Conservation (phyloP, 2,797 vertebrate species). For the Oreonectes daqikongensis region DNA sequence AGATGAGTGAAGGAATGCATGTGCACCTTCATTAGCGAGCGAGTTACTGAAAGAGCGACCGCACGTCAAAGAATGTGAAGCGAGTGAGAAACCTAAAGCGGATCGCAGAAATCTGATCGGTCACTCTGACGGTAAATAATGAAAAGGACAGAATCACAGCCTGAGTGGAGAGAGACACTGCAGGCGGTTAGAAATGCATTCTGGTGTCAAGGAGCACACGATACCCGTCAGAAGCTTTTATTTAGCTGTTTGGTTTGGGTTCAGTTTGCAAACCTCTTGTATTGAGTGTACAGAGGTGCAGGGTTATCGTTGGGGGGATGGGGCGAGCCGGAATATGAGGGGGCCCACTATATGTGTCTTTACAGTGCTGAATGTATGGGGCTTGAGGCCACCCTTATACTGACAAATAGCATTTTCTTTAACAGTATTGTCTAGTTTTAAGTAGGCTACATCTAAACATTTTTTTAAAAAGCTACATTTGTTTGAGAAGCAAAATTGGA, state of each 20-base stretch:
- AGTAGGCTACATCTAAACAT: not conserved
- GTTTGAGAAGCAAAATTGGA: not conserved
- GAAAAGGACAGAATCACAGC: constrained; percentile 67
- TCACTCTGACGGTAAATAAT: constrained; percentile 75
- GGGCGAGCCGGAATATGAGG: not conserved
- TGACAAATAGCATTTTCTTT: not conserved
- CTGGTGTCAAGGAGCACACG: constrained; percentile 1
- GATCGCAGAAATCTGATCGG: constrained; percentile 73
- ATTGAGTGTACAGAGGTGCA: not conserved
- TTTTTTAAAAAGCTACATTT: not conserved
- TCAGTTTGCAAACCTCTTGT: not conserved
- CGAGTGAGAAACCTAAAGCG: constrained; percentile 53
- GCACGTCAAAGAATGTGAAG: constrained; percentile 49
- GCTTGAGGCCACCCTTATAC: not conserved
- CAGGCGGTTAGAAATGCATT: constrained; percentile 12
- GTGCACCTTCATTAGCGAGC: constrained; percentile 4
- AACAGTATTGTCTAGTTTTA: not conserved
- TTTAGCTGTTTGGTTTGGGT: constrained; percentile 13
- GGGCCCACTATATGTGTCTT: not conserved
- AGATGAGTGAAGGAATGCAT: constrained; percentile 26
- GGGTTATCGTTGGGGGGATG: not conserved
- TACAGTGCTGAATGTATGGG: not conserved
- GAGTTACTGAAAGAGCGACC: constrained; percentile 19
- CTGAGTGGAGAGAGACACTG: constrained; percentile 35
- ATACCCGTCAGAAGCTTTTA: constrained; percentile 10